These are phyloP conservation scores for Sciurus carolinensis DNA, from an alignment of 2,797 vertebrate genomes.

Conservation along the genomic window DNA sequence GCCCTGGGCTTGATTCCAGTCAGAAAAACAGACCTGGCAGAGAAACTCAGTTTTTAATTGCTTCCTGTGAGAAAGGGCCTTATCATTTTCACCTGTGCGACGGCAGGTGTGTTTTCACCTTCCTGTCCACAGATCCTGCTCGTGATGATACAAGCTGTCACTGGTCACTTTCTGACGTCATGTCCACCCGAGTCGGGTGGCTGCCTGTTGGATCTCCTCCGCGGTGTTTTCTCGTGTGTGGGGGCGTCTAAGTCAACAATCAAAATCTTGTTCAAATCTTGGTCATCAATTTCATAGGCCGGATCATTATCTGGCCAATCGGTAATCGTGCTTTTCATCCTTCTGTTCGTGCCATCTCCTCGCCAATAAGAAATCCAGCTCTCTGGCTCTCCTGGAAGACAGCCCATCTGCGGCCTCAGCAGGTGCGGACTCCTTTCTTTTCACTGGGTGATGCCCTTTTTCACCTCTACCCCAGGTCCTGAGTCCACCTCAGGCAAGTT, in stretches of 20 bases:
- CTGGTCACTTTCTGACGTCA: constrained; percentile 96
- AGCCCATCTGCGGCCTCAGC: constrained; percentile 79
- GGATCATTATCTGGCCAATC: constrained; percentile 95
- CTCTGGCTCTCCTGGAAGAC: constrained; percentile 90
- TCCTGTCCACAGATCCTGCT: constrained; percentile 95
- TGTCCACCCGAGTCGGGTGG: constrained; percentile 91
- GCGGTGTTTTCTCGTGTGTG: constrained; percentile 93
- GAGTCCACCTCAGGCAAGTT: too few species aligned
- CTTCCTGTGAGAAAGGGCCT: constrained; percentile 19
- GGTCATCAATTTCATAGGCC: constrained; percentile 96
- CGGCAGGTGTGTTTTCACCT: constrained; percentile 85
- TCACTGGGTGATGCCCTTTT: too few species aligned
- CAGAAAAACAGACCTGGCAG: background rate
- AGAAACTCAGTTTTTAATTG: constrained; percentile 48
- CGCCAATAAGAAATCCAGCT: constrained; percentile 97
- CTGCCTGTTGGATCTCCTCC: constrained; percentile 92
- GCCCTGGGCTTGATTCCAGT: background rate
- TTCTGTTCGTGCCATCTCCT: constrained; percentile 94
- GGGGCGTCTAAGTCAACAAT: constrained; percentile 96
- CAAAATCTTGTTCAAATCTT: constrained; percentile 96
- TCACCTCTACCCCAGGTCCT: too few species aligned
- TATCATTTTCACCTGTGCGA: constrained; percentile 87
- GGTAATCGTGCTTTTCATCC: constrained; percentile 93
- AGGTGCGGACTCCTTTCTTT: constrained; percentile 78
- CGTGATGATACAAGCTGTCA: constrained; percentile 96